Evolutionary conservation across 2,888 invertebrate genomes (phyloP).

Genomic region (Octonoba sinensis): DNA sequence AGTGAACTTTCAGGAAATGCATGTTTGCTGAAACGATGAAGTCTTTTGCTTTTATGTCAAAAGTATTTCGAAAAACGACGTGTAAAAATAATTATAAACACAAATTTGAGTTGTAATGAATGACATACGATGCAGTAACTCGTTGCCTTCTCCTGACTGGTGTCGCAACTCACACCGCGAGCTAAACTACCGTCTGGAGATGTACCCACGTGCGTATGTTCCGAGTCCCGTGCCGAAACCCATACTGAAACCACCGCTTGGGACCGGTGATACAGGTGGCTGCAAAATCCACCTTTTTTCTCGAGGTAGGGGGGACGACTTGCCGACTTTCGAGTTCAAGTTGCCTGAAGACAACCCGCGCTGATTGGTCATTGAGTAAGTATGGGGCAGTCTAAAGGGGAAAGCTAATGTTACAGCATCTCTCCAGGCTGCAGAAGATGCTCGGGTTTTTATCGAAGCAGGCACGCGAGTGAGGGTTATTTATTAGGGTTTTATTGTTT

Average conservation of each 20-base stretch:
- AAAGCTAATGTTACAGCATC: conserved; percentile 1
- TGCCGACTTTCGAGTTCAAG: conserved; percentile 40
- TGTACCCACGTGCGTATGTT: conserved; percentile 13
- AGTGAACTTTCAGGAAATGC: too few species aligned
- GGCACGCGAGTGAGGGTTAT: conserved; percentile 12
- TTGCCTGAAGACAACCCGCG: conserved; percentile 20
- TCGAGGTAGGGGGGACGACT: conserved; percentile 6
- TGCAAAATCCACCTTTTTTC: neutral
- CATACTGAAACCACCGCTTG: conserved; percentile 25
- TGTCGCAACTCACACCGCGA: too few species aligned
- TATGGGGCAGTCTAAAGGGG: conserved; percentile 24
- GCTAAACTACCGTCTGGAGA: too few species aligned
- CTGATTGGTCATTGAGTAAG: conserved; percentile 45
- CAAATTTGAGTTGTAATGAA: too few species aligned
- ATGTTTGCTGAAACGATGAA: too few species aligned
- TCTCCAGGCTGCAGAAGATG: conserved; percentile 1
- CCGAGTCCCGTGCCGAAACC: conserved; percentile 14
- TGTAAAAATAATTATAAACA: too few species aligned
- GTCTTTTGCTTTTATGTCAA: too few species aligned
- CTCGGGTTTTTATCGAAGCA: neutral
- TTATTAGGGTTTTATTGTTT: neutral
- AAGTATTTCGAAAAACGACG: too few species aligned
- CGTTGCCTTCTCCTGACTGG: too few species aligned
- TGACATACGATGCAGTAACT: too few species aligned
- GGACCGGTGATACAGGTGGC: conserved; percentile 27